These are phyloP conservation scores for Prolemur simus DNA, from an alignment of 2,113 vertebrate species.

Conservation along the genomic window DNA sequence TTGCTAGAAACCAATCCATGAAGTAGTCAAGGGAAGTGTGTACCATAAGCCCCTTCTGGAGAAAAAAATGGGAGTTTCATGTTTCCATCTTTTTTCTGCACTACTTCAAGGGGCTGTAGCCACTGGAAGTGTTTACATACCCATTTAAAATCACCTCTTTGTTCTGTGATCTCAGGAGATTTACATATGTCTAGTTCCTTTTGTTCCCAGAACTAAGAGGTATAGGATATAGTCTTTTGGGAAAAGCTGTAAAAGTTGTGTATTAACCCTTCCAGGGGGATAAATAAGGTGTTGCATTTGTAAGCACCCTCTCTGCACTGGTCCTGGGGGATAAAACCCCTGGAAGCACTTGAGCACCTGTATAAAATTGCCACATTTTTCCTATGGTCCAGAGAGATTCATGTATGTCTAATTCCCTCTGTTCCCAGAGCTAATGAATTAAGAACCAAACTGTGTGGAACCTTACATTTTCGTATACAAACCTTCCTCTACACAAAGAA, in stretches of 20 bases:
- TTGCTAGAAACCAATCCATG: not conserved
- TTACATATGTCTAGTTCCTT: not conserved
- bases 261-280: no score
- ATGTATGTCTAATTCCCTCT: not conserved
- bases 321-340: not conserved
- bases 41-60: not conserved
- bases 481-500: not conserved
- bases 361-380: not conserved
- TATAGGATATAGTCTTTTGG: not conserved
- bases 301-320: not conserved
- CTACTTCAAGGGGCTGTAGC: not conserved
- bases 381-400: not conserved
- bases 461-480: not conserved
- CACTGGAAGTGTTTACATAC: not conserved
- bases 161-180: not conserved
- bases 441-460: not conserved
- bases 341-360: not conserved
- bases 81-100: not conserved
- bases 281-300: not conserved
- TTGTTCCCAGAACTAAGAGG: not conserved
- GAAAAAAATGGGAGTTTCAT: not conserved
- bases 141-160: not conserved
- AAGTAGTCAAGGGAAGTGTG: not conserved
- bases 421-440: not conserved
- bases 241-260: not conserved